Conservation (phyloP, 2,888 invertebrate species). For the Rhogogaster chlorosoma region DNA sequence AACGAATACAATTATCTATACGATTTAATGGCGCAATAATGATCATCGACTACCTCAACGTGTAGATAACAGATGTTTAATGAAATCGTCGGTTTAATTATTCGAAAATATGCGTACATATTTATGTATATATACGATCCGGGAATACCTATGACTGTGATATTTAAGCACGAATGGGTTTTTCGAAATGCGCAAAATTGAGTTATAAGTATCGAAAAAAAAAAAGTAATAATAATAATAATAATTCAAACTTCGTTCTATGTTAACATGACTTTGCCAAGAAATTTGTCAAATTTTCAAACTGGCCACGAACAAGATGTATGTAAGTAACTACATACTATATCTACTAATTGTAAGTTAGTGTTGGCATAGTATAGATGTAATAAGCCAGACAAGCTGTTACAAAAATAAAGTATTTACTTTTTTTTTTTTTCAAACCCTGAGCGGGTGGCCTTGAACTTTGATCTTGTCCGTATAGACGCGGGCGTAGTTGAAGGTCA, state of each 20-base stretch:
- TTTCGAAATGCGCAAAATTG: not conserved
- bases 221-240: no score
- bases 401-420: conserved; percentile 27
- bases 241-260: not conserved
- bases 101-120: no score
- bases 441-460: conserved; percentile 52
- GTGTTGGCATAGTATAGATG: not conserved
- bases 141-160: not conserved
- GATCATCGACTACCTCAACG: not conserved
- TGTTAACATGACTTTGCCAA: not conserved
- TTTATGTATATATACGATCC: no score
- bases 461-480: conserved; percentile 50
- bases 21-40: not conserved
- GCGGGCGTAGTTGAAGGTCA: conserved; percentile 44
- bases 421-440: not conserved
- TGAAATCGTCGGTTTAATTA: not conserved
- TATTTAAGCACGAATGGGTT: not conserved
- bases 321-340: not conserved
- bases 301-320: not conserved
- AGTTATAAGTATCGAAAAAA: not conserved
- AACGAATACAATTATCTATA: not conserved
- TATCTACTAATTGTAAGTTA: no score
- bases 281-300: not conserved
- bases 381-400: not conserved
- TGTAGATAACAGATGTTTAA: not conserved